phyloP scores from a whole-genome alignment of 2,113 vertebrate genomes.

The Phycodurus eques region DNA sequence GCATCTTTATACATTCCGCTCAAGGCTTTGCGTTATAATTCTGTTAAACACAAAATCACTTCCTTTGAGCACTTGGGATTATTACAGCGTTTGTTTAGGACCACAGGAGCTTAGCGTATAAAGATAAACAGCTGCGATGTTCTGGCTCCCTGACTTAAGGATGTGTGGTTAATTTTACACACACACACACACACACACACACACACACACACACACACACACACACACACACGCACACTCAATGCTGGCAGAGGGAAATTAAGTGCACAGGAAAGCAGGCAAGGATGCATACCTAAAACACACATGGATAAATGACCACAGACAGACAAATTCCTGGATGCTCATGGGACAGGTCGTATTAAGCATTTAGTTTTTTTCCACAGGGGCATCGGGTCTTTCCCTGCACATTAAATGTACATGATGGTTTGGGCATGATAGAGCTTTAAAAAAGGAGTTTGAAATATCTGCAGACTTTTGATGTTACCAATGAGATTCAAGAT shows the following conservation, averaged over 20 bases:
- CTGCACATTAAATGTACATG: neutral
- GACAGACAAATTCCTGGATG: neutral
- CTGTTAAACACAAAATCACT: slow-evolving; percentile 1
- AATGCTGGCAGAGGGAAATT: neutral
- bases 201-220: neutral
- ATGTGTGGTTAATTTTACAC: slow-evolving; percentile 9
- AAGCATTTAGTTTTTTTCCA: neutral
- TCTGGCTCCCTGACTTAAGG: slow-evolving; percentile 10
- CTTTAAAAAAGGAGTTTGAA: neutral
- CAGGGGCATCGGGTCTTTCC: neutral
- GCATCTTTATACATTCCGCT: neutral
- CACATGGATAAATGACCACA: neutral
- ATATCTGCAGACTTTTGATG: neutral
- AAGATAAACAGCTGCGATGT: slow-evolving; percentile 25
- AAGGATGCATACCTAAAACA: neutral
- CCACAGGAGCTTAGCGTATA: slow-evolving; percentile 7
- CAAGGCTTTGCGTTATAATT: slow-evolving; percentile 6
- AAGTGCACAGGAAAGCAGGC: neutral
- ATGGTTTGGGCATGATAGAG: neutral
- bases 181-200: neutral
- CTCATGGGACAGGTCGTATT: neutral
- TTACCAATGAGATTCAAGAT: neutral
- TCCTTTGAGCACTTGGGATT: slow-evolving; percentile 20
- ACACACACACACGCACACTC: neutral
- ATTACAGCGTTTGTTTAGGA: slow-evolving; percentile 31